These are phyloP conservation scores for Platyscapa corneri DNA, from an alignment of 1,140 invertebrate species.

Conservation along the genomic window DNA sequence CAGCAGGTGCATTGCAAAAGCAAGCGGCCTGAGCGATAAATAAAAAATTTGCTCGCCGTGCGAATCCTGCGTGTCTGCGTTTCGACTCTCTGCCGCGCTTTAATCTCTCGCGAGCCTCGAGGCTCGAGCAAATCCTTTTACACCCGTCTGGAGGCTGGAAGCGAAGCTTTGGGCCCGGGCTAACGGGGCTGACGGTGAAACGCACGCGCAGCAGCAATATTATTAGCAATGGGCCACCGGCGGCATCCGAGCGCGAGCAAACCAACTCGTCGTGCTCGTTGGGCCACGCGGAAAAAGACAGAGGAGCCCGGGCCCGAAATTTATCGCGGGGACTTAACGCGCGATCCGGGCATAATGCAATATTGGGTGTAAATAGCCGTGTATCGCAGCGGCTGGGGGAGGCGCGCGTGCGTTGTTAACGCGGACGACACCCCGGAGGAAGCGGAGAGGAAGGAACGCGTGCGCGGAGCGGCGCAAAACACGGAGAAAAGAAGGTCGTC, in stretches of 20 bases:
- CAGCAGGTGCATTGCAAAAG: background rate
- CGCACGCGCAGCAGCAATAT: background rate
- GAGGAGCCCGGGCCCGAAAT: background rate
- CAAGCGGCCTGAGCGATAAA: background rate
- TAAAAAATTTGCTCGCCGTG: background rate
- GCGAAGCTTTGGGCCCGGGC: background rate
- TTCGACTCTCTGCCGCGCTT: too few species aligned
- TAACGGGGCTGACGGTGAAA: background rate
- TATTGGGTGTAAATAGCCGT: slow-evolving; percentile 42
- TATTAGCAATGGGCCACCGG: background rate
- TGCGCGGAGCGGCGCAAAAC: background rate
- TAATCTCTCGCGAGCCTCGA: too few species aligned
- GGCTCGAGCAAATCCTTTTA: background rate
- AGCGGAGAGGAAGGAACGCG: background rate
- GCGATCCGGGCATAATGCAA: slow-evolving; percentile 37
- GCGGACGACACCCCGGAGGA: background rate
- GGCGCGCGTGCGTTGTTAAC: background rate
- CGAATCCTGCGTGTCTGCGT: too few species aligned
- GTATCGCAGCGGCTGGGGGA: background rate
- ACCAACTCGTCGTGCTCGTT: background rate
- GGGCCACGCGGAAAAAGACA: background rate
- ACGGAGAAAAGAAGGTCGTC: background rate
- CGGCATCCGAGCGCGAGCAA: background rate
- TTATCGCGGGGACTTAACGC: slow-evolving; percentile 42
- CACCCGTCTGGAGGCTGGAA: background rate